Conservation (phyloP, 2,797 vertebrate genomes). For the Dicrostonyx torquatus region DNA sequence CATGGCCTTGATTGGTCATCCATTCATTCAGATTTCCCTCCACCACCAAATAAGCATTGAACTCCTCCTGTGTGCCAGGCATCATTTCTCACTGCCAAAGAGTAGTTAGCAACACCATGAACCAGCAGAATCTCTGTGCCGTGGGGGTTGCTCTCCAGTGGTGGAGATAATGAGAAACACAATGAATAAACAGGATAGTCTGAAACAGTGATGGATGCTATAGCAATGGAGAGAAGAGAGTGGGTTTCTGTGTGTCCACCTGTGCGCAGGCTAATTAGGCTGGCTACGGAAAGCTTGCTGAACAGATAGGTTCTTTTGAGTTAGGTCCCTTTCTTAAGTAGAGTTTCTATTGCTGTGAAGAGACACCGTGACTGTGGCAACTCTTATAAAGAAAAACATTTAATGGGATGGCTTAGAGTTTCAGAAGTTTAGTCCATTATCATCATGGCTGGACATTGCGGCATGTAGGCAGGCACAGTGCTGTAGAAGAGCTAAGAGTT, state of each 20-base stretch:
- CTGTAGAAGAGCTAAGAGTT: neutral
- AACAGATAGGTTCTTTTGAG: neutral
- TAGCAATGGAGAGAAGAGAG: neutral
- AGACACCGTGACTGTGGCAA: neutral
- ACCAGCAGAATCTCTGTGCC: neutral
- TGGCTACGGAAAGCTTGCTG: neutral
- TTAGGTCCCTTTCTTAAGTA: neutral
- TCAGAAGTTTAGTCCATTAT: neutral
- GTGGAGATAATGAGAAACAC: neutral
- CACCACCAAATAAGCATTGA: neutral
- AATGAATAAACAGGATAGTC: neutral
- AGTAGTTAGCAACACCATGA: neutral
- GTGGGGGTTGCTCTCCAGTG: neutral
- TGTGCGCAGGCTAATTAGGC: neutral
- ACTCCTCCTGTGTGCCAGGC: too few species aligned
- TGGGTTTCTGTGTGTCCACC: accelerated
- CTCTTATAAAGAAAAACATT: neutral
- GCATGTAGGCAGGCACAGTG: neutral
- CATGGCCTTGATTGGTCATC: neutral
- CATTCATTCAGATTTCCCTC: neutral
- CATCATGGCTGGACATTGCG: neutral
- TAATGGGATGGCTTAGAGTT: neutral
- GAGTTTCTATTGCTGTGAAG: neutral
- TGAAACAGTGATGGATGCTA: neutral
- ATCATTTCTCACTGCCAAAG: neutral